Percentiles rank a stretch among this genome's conserved stretches.
phyloP scores from a whole-genome alignment of 2,113 vertebrate genomes.

The Semicossyphus pulcher region DNA sequence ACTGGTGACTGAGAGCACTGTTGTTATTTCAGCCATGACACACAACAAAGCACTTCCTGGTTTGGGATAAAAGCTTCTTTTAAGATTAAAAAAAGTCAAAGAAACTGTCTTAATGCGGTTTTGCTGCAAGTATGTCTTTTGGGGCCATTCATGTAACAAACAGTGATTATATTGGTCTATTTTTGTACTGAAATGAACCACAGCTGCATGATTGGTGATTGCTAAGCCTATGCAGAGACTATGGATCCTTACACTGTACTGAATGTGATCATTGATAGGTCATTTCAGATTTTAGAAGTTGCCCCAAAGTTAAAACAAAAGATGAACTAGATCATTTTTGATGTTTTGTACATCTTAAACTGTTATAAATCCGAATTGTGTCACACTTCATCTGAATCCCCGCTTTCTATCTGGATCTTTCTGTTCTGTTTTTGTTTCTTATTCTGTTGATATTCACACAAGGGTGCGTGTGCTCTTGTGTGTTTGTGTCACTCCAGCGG shows the following conservation, averaged over 20 bases:
- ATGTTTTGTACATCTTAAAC: no score
- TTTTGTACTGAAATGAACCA: not conserved
- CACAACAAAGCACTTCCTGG: not conserved
- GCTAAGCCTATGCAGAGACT: not conserved
- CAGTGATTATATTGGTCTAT: not conserved
- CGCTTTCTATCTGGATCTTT: not conserved
- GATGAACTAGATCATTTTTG: no score
- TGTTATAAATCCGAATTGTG: not conserved
- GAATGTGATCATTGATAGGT: no score
- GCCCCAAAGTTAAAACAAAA: no score
- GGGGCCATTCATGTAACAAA: not conserved
- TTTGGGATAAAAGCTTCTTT: not conserved
- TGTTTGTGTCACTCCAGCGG: slow-evolving; percentile 83
- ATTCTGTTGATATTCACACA: slow-evolving; percentile 57
- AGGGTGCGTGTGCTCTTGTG: slow-evolving; percentile 50
- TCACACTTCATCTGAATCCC: slow-evolving; percentile 3
- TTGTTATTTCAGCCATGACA: no score
- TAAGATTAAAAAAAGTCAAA: not conserved
- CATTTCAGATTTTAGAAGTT: no score
- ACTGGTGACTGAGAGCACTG: slow-evolving; percentile 1
- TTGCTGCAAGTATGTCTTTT: not conserved
- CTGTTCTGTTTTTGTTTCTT: slow-evolving; percentile 25
- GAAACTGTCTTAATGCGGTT: not conserved
- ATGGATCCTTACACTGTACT: not conserved
- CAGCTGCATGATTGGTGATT: not conserved